Conservation (phyloP, 2,888 invertebrate genomes). For the Diplazon laetatorius region DNA sequence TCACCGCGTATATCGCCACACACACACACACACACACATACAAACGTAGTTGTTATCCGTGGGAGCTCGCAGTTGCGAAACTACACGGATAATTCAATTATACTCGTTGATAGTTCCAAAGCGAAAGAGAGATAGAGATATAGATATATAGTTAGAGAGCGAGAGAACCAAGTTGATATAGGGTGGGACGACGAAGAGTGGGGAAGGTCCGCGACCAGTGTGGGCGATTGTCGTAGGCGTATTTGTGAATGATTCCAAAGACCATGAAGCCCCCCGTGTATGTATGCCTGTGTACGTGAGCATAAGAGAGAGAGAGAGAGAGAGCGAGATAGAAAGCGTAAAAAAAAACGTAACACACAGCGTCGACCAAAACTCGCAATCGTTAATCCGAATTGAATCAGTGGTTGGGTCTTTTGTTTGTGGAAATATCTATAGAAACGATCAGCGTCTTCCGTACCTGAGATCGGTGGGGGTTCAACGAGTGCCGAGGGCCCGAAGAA, state of each 20-base stretch:
- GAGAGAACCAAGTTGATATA: no score
- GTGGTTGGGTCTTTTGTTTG: no score
- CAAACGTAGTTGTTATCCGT: not conserved
- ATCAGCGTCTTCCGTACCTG: no score
- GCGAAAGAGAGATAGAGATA: not conserved
- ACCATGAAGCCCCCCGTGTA: no score
- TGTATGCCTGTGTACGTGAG: not conserved
- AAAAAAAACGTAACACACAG: not conserved
- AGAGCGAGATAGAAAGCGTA: not conserved
- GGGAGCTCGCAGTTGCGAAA: conserved; percentile 32
- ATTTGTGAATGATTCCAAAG: conserved; percentile 24
- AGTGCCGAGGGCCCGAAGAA: conserved; percentile 95
- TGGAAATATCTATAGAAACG: no score
- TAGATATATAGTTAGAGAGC: not conserved
- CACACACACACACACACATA: no score
- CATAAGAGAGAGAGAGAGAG: not conserved
- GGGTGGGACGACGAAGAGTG: no score
- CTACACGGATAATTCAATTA: conserved; percentile 2
- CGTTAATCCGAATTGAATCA: no score
- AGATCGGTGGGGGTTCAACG: conserved; percentile 95
- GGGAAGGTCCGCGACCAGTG: conserved; percentile 20
- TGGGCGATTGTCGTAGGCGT: conserved; percentile 6
- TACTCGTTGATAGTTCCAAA: not conserved
- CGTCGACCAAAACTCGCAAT: no score
- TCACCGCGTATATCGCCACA: no score